Conservation (phyloP, 1,140 invertebrate species). For the Pseudomyrmex pallidus region DNA sequence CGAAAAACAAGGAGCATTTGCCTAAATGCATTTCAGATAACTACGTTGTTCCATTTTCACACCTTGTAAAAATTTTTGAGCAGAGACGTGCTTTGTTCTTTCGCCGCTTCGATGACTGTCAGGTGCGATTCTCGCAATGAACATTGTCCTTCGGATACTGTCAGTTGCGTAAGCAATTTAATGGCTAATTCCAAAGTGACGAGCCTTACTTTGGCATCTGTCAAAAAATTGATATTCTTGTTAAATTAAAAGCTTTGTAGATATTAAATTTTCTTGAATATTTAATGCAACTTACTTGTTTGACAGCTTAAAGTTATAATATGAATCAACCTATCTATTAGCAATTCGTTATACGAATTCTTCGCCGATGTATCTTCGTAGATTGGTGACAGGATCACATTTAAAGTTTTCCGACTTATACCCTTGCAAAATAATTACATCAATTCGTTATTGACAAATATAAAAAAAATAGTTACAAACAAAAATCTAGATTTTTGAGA, state of each 20-base stretch:
- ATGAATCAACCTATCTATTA: constrained; percentile 92
- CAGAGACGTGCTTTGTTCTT: constrained; percentile 94
- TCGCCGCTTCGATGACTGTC: constrained; percentile 90
- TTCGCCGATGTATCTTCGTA: constrained; percentile 81
- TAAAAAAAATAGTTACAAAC: neutral
- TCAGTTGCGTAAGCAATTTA: constrained; percentile 89
- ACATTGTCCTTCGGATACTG: constrained; percentile 84
- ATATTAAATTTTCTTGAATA: constrained; percentile 12
- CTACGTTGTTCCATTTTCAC: constrained; percentile 19
- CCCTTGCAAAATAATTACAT: constrained; percentile 85
- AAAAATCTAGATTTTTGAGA: neutral
- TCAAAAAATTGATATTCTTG: constrained; percentile 63
- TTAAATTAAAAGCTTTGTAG: constrained; percentile 6
- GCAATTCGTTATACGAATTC: constrained; percentile 89
- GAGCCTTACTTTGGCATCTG: constrained; percentile 93
- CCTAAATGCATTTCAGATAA: neutral
- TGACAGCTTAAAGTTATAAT: constrained; percentile 94
- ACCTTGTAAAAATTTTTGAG: constrained; percentile 97
- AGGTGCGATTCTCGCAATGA: constrained; percentile 84
- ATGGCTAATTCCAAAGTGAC: constrained; percentile 96
- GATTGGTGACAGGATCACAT: constrained; percentile 87
- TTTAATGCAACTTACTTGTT: constrained; percentile 86
- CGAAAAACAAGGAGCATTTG: neutral
- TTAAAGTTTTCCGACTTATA: constrained; percentile 90
- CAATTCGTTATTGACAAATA: constrained; percentile 31